Percentiles rank a stretch among this genome's conserved stretches.
Evolutionary conservation across 2,888 invertebrate species (phyloP).

Genomic region (Polydrusus cervinus): DNA sequence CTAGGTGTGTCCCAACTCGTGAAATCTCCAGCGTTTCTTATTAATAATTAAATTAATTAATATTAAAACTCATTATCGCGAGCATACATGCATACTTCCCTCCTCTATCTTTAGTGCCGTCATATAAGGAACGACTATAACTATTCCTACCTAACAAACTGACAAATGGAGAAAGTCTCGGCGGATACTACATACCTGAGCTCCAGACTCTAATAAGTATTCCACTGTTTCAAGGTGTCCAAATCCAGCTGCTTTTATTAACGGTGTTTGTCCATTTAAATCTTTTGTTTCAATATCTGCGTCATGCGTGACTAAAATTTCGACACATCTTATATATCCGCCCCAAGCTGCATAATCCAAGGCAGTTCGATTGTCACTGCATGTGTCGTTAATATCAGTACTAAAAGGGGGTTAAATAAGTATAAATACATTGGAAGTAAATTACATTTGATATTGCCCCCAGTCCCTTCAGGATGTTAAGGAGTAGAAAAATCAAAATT

Average conservation of each 20-base stretch:
- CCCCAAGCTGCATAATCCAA: conserved; percentile 9
- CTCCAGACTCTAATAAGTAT: not conserved
- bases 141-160: no score
- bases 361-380: not conserved
- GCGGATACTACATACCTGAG: not conserved
- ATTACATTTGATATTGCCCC: not conserved
- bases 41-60: no score
- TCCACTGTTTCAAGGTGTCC: not conserved
- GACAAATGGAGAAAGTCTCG: no score
- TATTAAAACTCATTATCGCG: no score
- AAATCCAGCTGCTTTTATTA: not conserved
- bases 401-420: not conserved
- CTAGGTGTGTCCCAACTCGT: no score
- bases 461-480: no score
- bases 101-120: no score
- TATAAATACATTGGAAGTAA: not conserved
- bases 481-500: no score
- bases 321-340: not conserved
- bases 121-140: no score
- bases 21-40: no score
- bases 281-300: conserved; percentile 6
- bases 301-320: not conserved
- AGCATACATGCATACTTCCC: no score
- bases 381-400: not conserved
- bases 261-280: not conserved